Conservation (phyloP, 2,888 invertebrate species). For the Zele albiditarsus region DNA sequence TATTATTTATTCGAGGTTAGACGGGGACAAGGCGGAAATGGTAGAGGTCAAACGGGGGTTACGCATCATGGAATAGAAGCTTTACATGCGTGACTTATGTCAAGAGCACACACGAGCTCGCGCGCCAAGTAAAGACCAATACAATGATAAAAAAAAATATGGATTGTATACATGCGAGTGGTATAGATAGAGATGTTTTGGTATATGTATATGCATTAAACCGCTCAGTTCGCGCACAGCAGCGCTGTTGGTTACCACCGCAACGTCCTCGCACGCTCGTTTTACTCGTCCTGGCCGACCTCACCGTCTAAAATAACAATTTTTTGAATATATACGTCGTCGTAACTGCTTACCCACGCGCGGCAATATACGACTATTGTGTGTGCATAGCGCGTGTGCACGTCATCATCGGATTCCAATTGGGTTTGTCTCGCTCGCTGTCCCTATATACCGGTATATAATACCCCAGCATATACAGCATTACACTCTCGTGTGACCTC, state of each 20-base stretch:
- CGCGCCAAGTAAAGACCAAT: slow-evolving; percentile 30
- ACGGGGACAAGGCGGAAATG: slow-evolving; percentile 61
- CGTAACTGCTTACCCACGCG: slow-evolving; percentile 33
- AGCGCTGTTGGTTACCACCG: background rate
- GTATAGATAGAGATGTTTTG: slow-evolving; percentile 5
- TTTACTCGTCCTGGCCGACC: slow-evolving; percentile 68
- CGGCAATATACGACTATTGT: slow-evolving; percentile 27
- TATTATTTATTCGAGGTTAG: slow-evolving; percentile 13
- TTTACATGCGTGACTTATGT: slow-evolving; percentile 38
- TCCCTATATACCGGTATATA: slow-evolving; percentile 14
- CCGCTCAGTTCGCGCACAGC: background rate
- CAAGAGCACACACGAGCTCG: slow-evolving; percentile 18
- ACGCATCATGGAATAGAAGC: slow-evolving; percentile 57
- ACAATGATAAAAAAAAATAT: slow-evolving; percentile 53
- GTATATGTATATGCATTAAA: slow-evolving; percentile 9
- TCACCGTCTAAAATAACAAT: slow-evolving; percentile 64
- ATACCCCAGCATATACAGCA: too few species aligned
- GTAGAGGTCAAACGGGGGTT: slow-evolving; percentile 62
- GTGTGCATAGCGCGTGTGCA: background rate
- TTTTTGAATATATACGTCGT: slow-evolving; percentile 27
- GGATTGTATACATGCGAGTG: slow-evolving; percentile 9
- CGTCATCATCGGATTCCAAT: slow-evolving; percentile 25
- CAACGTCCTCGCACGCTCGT: slow-evolving; percentile 66
- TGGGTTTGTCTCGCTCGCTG: slow-evolving; percentile 27
- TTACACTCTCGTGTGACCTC: background rate